Base-by-base conservation (phyloP, 2,888 invertebrate species). In the Lycophotia porphyrea region DNA sequence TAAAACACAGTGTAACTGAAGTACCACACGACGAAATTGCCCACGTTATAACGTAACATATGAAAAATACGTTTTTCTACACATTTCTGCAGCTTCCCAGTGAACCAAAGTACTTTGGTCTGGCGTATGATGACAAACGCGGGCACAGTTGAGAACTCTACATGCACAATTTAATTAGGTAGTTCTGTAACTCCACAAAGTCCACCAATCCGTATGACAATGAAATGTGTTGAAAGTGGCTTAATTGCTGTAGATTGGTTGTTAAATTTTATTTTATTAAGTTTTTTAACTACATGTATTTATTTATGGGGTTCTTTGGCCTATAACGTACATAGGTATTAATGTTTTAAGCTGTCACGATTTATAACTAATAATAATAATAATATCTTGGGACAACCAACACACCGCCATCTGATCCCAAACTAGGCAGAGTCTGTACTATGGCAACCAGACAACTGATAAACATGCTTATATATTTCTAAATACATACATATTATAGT, bases 161-260 rank as follows among this genome's bases (percentile, higher is more conserved):
- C 81, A 85, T 88, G 84, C 80, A 82, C 85, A 85, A 89, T 88
- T 89, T 89, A 89, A 88, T 89, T 88, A 86, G 82, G 66, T 71
- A 74, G 74, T 80, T 73, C 69, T 82, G 80, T 81, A 78, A 85
- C 80, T 82, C 66, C 61, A 80, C 85, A 84, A 80, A 82, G 84
- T 84, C 71, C 71, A 27, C 66, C 79, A 80, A 88, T 80, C 63
- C 78, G 73, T 73, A 76, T 49, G 73, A 80, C 70, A 82, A 74
- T 79, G 71, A 71, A 66, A 60, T 74, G 74, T 72, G 71, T 80
- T 74, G 34, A 70, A 78, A 82, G 73, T 81, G 55, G n/a, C 71
- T 78, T 73, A 63, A 81, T 82, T 80, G 75, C 64, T 77, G 69
- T 70, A 61, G 68, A 85, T 79, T 81, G 55, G 76, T 76, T 47